Evolutionary conservation across 2,113 vertebrate species (phyloP).

Genomic region (Pithys albifrons): DNA sequence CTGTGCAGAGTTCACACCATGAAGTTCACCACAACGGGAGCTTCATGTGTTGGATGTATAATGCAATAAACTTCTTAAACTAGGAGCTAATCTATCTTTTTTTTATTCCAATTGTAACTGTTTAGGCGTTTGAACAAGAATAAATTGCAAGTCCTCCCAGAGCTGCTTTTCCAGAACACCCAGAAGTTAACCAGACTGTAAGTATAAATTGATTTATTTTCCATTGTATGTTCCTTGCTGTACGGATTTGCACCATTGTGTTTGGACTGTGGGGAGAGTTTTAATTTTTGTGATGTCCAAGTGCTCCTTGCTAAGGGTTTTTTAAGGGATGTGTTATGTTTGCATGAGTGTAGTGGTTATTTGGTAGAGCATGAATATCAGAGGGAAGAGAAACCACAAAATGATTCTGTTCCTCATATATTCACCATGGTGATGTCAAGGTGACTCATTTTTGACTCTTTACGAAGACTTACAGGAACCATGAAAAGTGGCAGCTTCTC

Average conservation of each 20-base stretch:
- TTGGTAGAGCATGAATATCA: not conserved
- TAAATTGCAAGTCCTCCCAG: constrained; percentile 93
- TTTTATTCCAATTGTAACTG: not conserved
- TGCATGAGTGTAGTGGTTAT: not conserved
- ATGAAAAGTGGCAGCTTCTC: not conserved
- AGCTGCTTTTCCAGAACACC: constrained; percentile 96
- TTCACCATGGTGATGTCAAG: not conserved
- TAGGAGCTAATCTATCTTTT: not conserved
- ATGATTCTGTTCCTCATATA: not conserved
- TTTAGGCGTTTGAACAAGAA: constrained; percentile 95
- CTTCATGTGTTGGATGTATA: not conserved
- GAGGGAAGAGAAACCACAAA: not conserved
- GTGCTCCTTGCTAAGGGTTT: not conserved
- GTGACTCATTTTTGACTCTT: not conserved
- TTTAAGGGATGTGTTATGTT: not conserved
- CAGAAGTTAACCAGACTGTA: constrained; percentile 95
- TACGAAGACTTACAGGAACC: not conserved
- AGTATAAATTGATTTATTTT: constrained; percentile 74
- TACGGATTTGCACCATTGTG: not conserved
- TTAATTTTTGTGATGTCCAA: not conserved
- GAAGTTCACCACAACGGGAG: not conserved
- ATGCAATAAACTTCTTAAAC: not conserved
- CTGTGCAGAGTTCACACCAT: fast-evolving
- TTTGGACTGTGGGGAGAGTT: not conserved
- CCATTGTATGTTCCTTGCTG: not conserved